These are phyloP conservation scores for Conistra vaccinii DNA, from an alignment of 2,888 invertebrate genomes.

Conservation along the genomic window DNA sequence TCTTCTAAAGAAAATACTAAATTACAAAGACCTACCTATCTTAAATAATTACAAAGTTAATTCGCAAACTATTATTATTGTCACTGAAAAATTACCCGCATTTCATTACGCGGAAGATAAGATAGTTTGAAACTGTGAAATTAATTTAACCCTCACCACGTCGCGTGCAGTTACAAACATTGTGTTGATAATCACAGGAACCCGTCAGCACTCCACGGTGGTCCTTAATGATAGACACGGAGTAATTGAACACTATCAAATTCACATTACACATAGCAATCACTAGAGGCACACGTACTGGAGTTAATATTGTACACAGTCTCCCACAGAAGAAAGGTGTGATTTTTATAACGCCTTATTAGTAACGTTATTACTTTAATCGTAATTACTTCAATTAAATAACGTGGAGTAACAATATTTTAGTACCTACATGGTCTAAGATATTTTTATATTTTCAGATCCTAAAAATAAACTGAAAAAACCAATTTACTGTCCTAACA, in stretches of 20 bases:
- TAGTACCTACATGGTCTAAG: not conserved
- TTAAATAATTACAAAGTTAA: conserved; percentile 11
- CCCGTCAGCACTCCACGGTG: conserved; percentile 56
- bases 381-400: not conserved
- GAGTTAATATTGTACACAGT: conserved; percentile 29
- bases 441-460: conserved; percentile 20
- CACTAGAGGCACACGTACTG: conserved; percentile 19
- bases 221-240: conserved; percentile 61
- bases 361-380: conserved; percentile 34
- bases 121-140: conserved; percentile 50
- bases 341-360: conserved; percentile 30
- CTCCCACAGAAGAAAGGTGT: conserved; percentile 47
- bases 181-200: conserved; percentile 47
- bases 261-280: conserved; percentile 65
- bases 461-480: conserved; percentile 30
- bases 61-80: conserved; percentile 9
- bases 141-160: conserved; percentile 40
- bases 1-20: not conserved
- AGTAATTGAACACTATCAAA: conserved; percentile 66
- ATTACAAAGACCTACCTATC: not conserved
- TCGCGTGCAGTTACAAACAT: conserved; percentile 29
- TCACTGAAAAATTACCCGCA: conserved; percentile 54
- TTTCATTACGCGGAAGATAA: conserved; percentile 55
- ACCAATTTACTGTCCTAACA: conserved; percentile 57
- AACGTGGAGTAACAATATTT: not conserved